Percentiles rank a stretch among this genome's conserved stretches.
Conservation (phyloP, 1,140 invertebrate genomes). For the Bradynema listronoti region DNA sequence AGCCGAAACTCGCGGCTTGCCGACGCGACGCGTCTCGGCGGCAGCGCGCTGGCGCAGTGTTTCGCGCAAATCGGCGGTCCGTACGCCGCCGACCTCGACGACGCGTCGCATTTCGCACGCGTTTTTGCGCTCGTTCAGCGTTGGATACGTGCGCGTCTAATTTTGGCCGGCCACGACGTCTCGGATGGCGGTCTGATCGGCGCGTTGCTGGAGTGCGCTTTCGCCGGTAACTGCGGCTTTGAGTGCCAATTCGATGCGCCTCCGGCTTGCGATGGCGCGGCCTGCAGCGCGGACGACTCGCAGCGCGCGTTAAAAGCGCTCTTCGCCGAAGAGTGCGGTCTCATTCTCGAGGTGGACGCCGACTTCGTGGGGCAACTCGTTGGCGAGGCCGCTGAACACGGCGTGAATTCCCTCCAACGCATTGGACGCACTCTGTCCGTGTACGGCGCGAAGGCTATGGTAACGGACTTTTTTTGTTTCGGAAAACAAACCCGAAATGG, state of each 20-base stretch:
- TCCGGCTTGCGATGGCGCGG: slow-evolving; percentile 60
- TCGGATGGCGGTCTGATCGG: slow-evolving; percentile 89
- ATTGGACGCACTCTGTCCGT: slow-evolving; percentile 66
- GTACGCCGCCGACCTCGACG: slow-evolving; percentile 70
- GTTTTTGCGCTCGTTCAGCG: slow-evolving; percentile 77
- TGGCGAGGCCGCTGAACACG: neutral
- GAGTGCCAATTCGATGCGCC: slow-evolving; percentile 42
- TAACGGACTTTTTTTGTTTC: no score
- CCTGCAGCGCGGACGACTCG: slow-evolving; percentile 1
- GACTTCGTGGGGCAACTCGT: slow-evolving; percentile 1
- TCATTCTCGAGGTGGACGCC: slow-evolving; percentile 74
- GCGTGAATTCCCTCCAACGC: slow-evolving; percentile 61
- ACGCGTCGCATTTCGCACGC: slow-evolving; percentile 65
- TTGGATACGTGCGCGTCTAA: slow-evolving; percentile 70
- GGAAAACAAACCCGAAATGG: no score
- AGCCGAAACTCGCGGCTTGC: neutral
- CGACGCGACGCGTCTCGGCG: slow-evolving; percentile 68
- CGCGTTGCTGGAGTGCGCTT: slow-evolving; percentile 85
- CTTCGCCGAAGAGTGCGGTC: slow-evolving; percentile 84
- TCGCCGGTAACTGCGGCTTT: slow-evolving; percentile 78
- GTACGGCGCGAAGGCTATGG: slow-evolving; percentile 67
- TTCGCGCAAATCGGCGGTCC: slow-evolving; percentile 75
- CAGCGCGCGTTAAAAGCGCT: slow-evolving; percentile 64
- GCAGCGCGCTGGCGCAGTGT: slow-evolving; percentile 82
- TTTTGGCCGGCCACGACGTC: slow-evolving; percentile 86